These are phyloP conservation scores for Streptopelia turtur DNA, from an alignment of 2,797 vertebrate genomes.

Conservation along the genomic window DNA sequence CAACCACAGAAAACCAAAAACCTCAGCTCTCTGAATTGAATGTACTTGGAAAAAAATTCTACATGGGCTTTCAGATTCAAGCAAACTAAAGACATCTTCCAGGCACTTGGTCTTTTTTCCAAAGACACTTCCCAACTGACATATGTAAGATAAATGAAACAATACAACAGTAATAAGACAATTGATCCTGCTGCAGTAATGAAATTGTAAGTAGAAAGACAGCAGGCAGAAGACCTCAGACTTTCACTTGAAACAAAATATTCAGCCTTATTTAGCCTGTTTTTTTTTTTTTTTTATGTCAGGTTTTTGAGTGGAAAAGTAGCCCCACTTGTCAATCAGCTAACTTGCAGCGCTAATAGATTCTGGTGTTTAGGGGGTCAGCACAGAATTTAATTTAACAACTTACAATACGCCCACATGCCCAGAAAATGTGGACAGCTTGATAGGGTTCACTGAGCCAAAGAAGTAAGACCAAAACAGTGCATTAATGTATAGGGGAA, in stretches of 20 bases:
- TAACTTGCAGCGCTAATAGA: conserved; percentile 79
- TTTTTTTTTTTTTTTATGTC: conserved; percentile 13
- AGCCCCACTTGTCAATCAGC: conserved; percentile 79
- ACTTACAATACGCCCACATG: conserved; percentile 95
- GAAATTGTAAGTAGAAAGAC: conserved; percentile 50
- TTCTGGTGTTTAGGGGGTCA: conserved; percentile 79
- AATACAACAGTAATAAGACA: background rate
- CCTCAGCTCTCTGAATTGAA: background rate
- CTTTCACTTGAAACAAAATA: conserved; percentile 64
- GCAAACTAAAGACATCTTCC: background rate
- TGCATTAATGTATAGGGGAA: conserved; percentile 85
- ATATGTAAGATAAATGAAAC: conserved; percentile 2
- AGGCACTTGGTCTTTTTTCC: background rate
- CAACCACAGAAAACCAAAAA: background rate
- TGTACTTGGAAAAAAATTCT: background rate
- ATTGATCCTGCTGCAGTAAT: background rate
- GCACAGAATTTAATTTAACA: conserved; percentile 82
- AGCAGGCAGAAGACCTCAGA: conserved; percentile 55
- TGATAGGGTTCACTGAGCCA: conserved; percentile 89
- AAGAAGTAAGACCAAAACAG: conserved; percentile 85
- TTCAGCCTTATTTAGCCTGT: conserved; percentile 30
- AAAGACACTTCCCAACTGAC: background rate
- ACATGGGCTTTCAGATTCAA: background rate
- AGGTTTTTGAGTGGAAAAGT: conserved; percentile 74
- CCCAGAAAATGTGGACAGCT: conserved; percentile 94